These are phyloP conservation scores for Callipepla squamata DNA, from an alignment of 2,113 vertebrate species.

Conservation along the genomic window DNA sequence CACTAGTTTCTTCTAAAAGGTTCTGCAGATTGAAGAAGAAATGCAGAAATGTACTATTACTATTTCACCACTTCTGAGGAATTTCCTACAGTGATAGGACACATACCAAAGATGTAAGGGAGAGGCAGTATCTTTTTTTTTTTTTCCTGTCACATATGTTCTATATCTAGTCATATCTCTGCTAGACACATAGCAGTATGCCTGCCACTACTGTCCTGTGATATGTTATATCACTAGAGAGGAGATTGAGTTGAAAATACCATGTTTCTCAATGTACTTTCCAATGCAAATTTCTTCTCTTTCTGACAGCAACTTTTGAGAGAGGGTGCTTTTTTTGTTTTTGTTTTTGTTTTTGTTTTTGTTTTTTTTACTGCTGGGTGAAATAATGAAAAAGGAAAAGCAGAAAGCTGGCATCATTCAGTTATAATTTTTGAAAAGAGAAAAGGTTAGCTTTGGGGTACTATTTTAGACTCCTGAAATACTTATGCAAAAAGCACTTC, in stretches of 20 bases:
- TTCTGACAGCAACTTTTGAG: not conserved
- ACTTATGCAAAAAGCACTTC: not conserved
- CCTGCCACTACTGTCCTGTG: not conserved
- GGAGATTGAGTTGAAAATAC: not conserved
- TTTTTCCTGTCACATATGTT: not conserved
- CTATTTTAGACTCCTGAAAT: not conserved
- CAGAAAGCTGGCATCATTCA: not conserved
- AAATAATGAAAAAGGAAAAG: not conserved
- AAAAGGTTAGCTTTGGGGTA: not conserved
- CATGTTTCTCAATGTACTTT: not conserved
- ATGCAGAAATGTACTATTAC: not conserved
- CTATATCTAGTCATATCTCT: not conserved
- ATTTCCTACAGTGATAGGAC: not conserved
- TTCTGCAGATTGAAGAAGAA: not conserved
- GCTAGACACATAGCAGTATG: not conserved
- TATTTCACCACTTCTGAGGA: not conserved
- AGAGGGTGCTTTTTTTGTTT: not conserved
- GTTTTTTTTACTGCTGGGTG: not conserved
- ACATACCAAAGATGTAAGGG: not conserved
- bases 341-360: not conserved
- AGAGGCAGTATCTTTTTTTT: not conserved
- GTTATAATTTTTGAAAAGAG: not conserved
- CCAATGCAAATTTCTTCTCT: not conserved
- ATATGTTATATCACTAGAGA: not conserved
- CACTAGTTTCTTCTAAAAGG: not conserved